Percentiles rank a stretch among this genome's conserved stretches.
Evolutionary conservation across 2,797 vertebrate genomes (phyloP).

Genomic region (Amniataba percoides): DNA sequence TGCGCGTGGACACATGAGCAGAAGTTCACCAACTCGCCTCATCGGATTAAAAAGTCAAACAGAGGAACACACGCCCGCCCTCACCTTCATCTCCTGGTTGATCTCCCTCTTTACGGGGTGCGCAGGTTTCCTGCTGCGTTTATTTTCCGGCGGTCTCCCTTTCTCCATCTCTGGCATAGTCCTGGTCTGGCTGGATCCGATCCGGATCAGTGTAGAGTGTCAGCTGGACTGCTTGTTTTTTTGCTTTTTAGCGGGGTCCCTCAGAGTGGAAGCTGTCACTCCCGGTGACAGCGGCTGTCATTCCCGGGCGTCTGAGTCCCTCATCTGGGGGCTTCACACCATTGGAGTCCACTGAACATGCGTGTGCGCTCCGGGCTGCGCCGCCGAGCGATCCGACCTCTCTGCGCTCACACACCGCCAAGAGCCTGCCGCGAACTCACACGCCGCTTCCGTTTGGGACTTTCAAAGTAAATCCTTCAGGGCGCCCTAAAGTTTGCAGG

Average conservation of each 20-base stretch:
- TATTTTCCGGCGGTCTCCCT: conserved; percentile 97
- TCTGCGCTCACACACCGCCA: conserved; percentile 43
- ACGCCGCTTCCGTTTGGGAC: background rate
- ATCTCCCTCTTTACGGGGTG: conserved; percentile 97
- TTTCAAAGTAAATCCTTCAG: conserved; percentile 53
- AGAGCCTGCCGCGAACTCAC: background rate
- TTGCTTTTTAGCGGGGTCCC: conserved; percentile 31
- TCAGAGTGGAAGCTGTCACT: conserved; percentile 79
- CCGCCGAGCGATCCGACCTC: conserved; percentile 69
- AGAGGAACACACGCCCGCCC: conserved; percentile 30
- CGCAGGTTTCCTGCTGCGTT: conserved; percentile 97
- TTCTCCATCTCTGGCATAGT: conserved; percentile 99
- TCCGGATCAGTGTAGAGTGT: conserved; percentile 84
- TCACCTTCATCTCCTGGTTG: conserved; percentile 98
- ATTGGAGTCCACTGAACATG: conserved; percentile 81
- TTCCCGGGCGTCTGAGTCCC: conserved; percentile 86
- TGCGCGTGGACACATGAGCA: conserved; percentile 30
- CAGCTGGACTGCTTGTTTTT: conserved; percentile 13
- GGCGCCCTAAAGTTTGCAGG: background rate
- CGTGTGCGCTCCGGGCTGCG: conserved; percentile 84
- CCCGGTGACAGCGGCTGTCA: conserved; percentile 82
- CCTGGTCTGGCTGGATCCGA: conserved; percentile 88
- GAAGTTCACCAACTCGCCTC: conserved; percentile 18
- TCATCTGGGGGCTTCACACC: conserved; percentile 88
- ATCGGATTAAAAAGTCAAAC: background rate